Evolutionary conservation across 2,113 vertebrate species (phyloP), one percentile per base, ranked within the genome.

Genomic region (Antigone vipio): DNA sequence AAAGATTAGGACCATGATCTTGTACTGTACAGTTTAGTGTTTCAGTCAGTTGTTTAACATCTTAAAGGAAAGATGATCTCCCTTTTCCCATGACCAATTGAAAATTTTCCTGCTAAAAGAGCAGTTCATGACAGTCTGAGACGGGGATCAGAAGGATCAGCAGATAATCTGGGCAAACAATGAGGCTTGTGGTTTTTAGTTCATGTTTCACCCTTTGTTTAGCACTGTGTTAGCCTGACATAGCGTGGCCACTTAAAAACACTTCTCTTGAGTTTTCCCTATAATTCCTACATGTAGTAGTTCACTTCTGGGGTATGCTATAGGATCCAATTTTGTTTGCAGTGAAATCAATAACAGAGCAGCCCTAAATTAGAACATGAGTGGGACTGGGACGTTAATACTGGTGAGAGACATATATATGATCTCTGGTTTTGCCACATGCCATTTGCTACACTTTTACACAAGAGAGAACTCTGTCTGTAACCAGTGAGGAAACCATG

Each of bases 81-180:
- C 19, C n/a, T 86, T 92, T 95, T 97, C 82, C 49, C 80, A 77
- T 74, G 53, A 77, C 44, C 67, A 91, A 38, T 11, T 95, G 74
- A 86, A 94, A 92, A 74, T 32, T 67, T 92, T 92, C 15, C 27
- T 89, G 34, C 44, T 91, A 58, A 73, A 89, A 49, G 56, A 93
- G 50, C 9, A 4, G 55, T 74, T 91, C 85, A 21, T 58, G 50
- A 27, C 63, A 91, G 60, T 91, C 71, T 89, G 72, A 97, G 77
- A 80, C 45, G 34, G 42, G 52, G 34, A 91, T 95, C 62, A 84
- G 83, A 81, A 85, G 60, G 44, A 92, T 94, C 91, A 94, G 68
- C 55, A 85, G 71, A 84, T 90, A 94, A 97, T 95, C 93, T 78
- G 74, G 35, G 59, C 47, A 92, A 89, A 89, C 82, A 91, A 21